Conservation (phyloP, 2,113 vertebrate genomes). For the Anarhynchus alexandrinus region DNA sequence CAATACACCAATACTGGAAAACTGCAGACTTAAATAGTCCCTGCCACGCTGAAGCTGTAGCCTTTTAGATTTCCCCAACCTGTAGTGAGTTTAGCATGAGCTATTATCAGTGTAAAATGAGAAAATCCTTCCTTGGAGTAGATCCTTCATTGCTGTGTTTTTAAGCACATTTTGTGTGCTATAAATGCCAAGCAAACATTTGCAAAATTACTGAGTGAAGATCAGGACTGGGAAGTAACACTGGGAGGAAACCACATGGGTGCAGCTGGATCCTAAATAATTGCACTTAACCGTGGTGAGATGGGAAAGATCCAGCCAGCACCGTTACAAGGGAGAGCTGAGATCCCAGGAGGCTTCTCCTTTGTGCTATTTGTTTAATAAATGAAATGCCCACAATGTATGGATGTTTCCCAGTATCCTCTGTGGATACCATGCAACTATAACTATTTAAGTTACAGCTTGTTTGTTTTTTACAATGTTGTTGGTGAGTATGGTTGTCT, state of each 20-base stretch:
- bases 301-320: background rate
- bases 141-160: background rate
- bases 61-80: background rate
- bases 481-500: background rate
- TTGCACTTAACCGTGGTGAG: accelerated
- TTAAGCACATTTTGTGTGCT: background rate
- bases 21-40: background rate
- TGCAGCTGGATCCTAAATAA: background rate
- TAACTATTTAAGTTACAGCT: background rate
- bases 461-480: background rate
- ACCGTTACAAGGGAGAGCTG: accelerated
- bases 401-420: background rate
- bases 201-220: background rate
- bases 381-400: accelerated
- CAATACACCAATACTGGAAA: background rate
- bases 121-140: background rate
- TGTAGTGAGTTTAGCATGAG: background rate
- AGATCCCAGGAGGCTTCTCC: background rate
- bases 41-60: background rate
- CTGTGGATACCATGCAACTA: background rate
- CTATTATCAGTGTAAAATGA: background rate
- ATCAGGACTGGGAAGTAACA: background rate
- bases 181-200: background rate
- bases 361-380: accelerated
- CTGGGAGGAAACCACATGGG: background rate